phyloP scores from a whole-genome alignment of 2,113 vertebrate genomes.

The Deroptyus accipitrinus region DNA sequence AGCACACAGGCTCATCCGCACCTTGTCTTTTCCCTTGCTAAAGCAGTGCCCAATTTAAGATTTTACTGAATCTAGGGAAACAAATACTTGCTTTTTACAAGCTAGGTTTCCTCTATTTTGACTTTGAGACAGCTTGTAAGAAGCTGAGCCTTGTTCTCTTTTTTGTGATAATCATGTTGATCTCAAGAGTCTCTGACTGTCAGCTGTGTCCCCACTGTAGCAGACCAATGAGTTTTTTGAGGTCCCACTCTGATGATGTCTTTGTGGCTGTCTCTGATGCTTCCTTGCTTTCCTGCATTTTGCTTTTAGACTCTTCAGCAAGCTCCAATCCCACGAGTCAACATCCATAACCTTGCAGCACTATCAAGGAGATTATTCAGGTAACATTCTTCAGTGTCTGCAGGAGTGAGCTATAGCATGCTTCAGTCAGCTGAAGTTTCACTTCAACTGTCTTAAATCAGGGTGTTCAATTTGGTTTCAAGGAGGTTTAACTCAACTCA shows the following conservation, averaged over 20 bases:
- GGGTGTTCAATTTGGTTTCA: not conserved
- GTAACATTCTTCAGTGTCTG: not conserved
- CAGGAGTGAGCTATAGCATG: rapidly evolving
- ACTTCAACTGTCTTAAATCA: not conserved
- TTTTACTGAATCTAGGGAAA: not conserved
- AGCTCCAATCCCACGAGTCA: not conserved
- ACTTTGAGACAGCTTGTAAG: not conserved
- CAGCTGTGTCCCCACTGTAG: not conserved
- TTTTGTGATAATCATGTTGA: not conserved
- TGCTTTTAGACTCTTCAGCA: not conserved
- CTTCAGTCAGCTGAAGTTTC: not conserved
- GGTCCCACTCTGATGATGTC: not conserved
- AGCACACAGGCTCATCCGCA: not conserved
- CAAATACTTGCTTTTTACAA: not conserved
- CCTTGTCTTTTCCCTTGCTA: not conserved
- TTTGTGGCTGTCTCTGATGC: not conserved
- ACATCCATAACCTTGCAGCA: not conserved
- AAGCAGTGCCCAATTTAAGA: not conserved
- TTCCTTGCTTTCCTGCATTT: not conserved
- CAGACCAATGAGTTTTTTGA: not conserved
- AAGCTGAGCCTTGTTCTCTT: not conserved
- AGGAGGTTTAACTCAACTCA: not conserved
- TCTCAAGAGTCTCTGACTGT: not conserved
- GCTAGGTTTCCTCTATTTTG: not conserved
- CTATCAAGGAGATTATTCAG: not conserved